Conservation (phyloP, 2,797 vertebrate species). For the Podarcis lilfordi region DNA sequence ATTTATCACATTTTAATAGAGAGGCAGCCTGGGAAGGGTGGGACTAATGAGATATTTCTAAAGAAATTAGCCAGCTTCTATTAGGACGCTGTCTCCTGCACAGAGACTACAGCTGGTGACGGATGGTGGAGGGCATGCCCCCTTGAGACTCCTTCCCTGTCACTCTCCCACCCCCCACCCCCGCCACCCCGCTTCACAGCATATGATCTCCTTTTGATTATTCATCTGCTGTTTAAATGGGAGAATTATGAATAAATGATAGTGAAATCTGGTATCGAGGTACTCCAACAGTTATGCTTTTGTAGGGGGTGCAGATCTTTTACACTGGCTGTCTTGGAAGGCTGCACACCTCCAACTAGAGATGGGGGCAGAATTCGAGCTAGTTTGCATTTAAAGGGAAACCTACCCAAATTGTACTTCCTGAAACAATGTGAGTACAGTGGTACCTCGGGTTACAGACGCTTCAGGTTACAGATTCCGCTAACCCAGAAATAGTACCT, state of each 20-base stretch:
- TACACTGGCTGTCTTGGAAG: too few relatives aligned
- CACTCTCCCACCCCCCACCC: slow-evolving; percentile 9
- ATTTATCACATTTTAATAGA: slow-evolving; percentile 86
- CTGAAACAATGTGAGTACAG: too few relatives aligned
- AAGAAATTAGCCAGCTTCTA: slow-evolving; percentile 81
- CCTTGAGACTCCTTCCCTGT: neutral
- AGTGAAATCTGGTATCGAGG: neutral
- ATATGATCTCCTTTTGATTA: slow-evolving; percentile 29
- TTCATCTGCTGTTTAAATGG: neutral
- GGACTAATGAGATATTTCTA: slow-evolving; percentile 79
- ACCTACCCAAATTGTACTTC: too few relatives aligned
- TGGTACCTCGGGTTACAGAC: too few relatives aligned
- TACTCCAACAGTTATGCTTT: slow-evolving; percentile 5
- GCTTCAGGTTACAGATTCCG: too few relatives aligned
- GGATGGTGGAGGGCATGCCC: slow-evolving; percentile 24
- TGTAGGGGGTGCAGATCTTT: neutral
- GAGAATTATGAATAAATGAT: slow-evolving; percentile 18
- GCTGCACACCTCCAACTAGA: neutral
- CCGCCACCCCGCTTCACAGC: neutral
- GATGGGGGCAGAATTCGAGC: too few relatives aligned
- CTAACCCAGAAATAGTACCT: too few relatives aligned
- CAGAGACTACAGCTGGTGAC: slow-evolving; percentile 44
- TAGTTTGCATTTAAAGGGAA: too few relatives aligned
- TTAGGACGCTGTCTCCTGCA: slow-evolving; percentile 71
- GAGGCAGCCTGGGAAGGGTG: slow-evolving; percentile 75